Evolutionary conservation across 2,113 vertebrate species (phyloP).

Genomic region (Hipposideros armiger): DNA sequence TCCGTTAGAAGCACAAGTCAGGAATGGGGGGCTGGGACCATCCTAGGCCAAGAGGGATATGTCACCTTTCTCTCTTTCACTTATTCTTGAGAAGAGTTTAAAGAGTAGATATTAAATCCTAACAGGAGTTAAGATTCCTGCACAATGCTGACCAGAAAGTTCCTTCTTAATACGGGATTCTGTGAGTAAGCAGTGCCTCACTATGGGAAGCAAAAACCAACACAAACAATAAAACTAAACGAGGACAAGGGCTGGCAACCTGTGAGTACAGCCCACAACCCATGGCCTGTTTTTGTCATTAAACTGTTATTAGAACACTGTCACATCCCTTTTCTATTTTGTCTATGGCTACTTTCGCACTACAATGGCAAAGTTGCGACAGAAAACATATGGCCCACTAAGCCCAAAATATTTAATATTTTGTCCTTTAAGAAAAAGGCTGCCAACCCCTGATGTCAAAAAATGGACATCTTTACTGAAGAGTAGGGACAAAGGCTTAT

Average conservation of each 20-base stretch:
- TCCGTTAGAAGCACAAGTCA: background rate
- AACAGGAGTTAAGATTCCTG: background rate
- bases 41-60: rapidly evolving
- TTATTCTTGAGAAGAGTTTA: background rate
- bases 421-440: background rate
- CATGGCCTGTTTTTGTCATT: background rate
- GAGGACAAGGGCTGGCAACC: background rate
- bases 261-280: background rate
- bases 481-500: background rate
- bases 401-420: background rate
- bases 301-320: background rate
- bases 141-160: background rate
- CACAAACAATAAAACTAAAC: background rate
- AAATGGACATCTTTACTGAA: background rate
- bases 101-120: background rate
- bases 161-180: background rate
- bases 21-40: background rate
- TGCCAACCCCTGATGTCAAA: background rate
- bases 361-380: background rate
- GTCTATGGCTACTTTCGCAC: background rate
- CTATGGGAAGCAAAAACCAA: background rate
- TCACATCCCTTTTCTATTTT: background rate
- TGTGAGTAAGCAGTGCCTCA: background rate
- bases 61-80: background rate
- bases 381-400: background rate